Conservation (phyloP, 2,888 invertebrate species). For the Nephrocerus scutellatus region DNA sequence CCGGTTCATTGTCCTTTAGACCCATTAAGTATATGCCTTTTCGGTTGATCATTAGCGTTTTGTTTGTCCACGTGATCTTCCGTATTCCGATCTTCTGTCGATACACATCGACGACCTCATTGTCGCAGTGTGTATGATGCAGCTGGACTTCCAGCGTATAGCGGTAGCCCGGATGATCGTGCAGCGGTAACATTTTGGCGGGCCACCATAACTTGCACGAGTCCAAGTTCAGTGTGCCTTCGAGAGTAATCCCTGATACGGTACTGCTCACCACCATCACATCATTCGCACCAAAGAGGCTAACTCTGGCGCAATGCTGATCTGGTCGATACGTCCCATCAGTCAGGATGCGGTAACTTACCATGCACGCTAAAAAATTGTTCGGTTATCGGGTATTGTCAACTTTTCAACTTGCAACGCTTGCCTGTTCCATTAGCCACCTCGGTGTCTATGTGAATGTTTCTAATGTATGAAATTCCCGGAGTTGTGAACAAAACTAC, state of each 20-base stretch:
- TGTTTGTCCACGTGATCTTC: conserved; percentile 11
- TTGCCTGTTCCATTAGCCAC: conserved; percentile 12
- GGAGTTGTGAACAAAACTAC: conserved; percentile 8
- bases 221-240: conserved; percentile 8
- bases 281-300: conserved; percentile 6
- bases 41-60: conserved; percentile 9
- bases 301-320: conserved; percentile 10
- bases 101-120: conserved; percentile 11
- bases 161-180: conserved; percentile 6
- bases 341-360: conserved; percentile 6
- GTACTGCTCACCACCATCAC: conserved; percentile 3
- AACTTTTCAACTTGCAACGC: fast-evolving
- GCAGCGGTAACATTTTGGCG: conserved; percentile 8
- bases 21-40: conserved; percentile 11
- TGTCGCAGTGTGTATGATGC: conserved; percentile 12
- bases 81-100: conserved; percentile 14
- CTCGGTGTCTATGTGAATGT: conserved; percentile 3
- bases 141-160: conserved; percentile 14
- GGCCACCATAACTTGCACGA: conserved; percentile 16
- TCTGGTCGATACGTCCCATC: conserved; percentile 8
- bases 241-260: not conserved
- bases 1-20: conserved; percentile 3
- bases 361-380: conserved; percentile 1
- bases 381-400: too few species aligned
- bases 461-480: conserved; percentile 11